A percentile compares a stretch with the other conserved stretches of the same genome.
phyloP scores from a whole-genome alignment of 1,140 invertebrate genomes.

The Coelopa frigida region DNA sequence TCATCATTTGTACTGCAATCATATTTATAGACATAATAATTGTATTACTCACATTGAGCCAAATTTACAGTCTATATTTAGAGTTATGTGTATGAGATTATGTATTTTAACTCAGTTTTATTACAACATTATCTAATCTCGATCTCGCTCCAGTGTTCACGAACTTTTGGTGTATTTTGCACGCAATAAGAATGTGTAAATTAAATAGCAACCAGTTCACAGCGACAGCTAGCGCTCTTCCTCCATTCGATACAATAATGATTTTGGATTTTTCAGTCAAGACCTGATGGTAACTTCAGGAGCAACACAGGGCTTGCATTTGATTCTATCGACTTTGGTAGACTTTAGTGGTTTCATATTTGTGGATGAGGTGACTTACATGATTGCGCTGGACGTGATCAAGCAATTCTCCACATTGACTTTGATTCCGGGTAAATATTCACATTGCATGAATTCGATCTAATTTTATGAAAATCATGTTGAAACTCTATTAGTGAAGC shows the following conservation, averaged over 20 bases:
- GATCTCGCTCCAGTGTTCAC: too few species aligned
- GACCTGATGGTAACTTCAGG: slow-evolving; percentile 58
- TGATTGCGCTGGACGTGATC: slow-evolving; percentile 54
- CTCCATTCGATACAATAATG: too few species aligned
- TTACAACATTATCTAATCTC: too few species aligned
- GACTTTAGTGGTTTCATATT: slow-evolving; percentile 54
- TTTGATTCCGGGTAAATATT: slow-evolving; percentile 47
- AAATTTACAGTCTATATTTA: too few species aligned
- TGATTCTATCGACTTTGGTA: slow-evolving; percentile 52
- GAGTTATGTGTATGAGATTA: too few species aligned
- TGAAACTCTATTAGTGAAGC: too few species aligned
- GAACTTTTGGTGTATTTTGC: too few species aligned
- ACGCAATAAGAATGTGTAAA: too few species aligned
- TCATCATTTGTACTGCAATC: slow-evolving; percentile 2
- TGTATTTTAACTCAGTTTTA: too few species aligned
- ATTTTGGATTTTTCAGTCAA: slow-evolving; percentile 49
- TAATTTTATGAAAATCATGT: slow-evolving; percentile 1
- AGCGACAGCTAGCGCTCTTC: too few species aligned
- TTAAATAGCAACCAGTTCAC: too few species aligned
- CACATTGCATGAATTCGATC: background rate
- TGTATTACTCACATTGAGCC: too few species aligned
- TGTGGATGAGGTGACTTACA: slow-evolving; percentile 62
- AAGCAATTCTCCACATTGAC: slow-evolving; percentile 51
- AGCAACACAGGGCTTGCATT: slow-evolving; percentile 55
- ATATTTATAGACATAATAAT: background rate